A percentile compares a stretch with the other conserved stretches of the same genome.
phyloP scores from a whole-genome alignment of 1,140 invertebrate species.

The Drosophila ironensis region DNA sequence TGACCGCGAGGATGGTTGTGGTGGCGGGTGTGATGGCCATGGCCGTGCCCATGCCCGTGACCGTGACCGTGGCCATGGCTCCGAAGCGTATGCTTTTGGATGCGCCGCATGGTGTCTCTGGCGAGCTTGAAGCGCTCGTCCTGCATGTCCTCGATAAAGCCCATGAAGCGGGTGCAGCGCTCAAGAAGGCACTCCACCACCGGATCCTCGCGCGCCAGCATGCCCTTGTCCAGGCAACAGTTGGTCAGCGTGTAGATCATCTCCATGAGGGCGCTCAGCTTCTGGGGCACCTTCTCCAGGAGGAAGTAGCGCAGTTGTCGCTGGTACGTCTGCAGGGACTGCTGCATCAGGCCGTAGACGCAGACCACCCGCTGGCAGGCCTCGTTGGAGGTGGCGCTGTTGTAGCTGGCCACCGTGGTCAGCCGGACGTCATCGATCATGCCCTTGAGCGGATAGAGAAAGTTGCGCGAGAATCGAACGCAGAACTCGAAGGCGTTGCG shows the following conservation, averaged over 20 bases:
- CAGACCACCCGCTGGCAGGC: conserved; percentile 59
- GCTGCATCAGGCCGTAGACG: conserved; percentile 53
- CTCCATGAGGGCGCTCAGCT: conserved; percentile 67
- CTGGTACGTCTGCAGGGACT: conserved; percentile 51
- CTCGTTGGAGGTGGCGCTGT: conserved; percentile 66
- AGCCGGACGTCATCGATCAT: conserved; percentile 65
- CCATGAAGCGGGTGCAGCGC: conserved; percentile 58
- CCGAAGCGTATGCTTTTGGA: not conserved
- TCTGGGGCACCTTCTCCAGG: conserved; percentile 71
- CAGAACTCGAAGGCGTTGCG: conserved; percentile 70
- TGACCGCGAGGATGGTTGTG: not conserved
- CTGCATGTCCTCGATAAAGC: conserved; percentile 70
- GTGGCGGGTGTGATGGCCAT: no score
- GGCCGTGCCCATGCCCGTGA: not conserved
- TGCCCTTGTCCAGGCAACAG: conserved; percentile 63
- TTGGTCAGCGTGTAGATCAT: conserved; percentile 70
- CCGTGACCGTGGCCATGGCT: not conserved
- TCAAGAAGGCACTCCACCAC: conserved; percentile 67
- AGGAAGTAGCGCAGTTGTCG: conserved; percentile 69
- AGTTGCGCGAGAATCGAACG: conserved; percentile 67
- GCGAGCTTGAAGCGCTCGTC: conserved; percentile 59
- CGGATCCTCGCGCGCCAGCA: conserved; percentile 62
- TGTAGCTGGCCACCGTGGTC: conserved; percentile 43
- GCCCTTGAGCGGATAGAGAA: conserved; percentile 63
- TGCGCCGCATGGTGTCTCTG: conserved; percentile 17